Percentiles rank a stretch among this genome's conserved stretches.
phyloP scores from a whole-genome alignment of 2,888 invertebrate genomes.

The Imbricaverruca yamaguchii region DNA sequence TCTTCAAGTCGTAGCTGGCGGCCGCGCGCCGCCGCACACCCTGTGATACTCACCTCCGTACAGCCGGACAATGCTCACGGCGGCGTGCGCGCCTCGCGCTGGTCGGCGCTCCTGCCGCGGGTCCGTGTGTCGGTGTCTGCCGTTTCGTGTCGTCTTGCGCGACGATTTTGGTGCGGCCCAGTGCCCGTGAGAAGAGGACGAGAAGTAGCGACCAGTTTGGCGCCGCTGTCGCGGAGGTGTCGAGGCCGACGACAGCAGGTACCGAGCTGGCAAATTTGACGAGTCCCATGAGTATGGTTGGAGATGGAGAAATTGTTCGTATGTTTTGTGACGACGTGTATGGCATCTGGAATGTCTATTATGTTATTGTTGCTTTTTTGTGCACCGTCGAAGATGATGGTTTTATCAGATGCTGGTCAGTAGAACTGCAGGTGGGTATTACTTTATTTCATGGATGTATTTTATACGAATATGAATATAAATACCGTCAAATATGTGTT shows the following conservation, averaged over 20 bases:
- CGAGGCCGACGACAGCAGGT: background rate
- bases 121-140: too few relatives aligned
- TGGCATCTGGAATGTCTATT: background rate
- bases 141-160: background rate
- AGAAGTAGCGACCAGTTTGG: too few relatives aligned
- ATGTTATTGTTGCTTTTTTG: too few relatives aligned
- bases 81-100: background rate
- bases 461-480: background rate
- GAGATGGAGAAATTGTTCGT: background rate
- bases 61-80: background rate
- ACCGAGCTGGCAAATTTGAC: background rate
- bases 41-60: background rate
- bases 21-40: background rate
- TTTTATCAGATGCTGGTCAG: too few relatives aligned
- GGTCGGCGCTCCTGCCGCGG: background rate
- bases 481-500: background rate
- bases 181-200: too few relatives aligned
- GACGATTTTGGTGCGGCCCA: background rate
- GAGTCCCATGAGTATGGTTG: background rate
- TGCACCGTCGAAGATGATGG: too few relatives aligned
- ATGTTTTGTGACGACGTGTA: background rate
- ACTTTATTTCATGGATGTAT: background rate
- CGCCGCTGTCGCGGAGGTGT: too few relatives aligned
- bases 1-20: background rate
- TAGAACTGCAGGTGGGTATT: background rate